Conservation (phyloP, 2,797 vertebrate genomes). For the Pseudocheirus occidentalis region DNA sequence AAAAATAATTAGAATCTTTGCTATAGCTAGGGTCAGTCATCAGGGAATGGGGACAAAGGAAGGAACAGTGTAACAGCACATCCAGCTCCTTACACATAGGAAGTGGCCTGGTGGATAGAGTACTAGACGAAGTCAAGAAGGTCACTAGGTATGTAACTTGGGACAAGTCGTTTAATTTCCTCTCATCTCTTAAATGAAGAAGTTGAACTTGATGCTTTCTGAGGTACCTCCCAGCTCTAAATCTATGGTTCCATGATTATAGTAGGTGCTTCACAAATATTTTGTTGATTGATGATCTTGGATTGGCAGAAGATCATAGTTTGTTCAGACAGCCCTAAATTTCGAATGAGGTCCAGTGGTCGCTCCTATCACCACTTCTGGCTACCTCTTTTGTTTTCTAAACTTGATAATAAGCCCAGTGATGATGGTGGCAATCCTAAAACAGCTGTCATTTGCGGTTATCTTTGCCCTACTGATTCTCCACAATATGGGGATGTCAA, state of each 20-base stretch:
- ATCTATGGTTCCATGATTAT: background rate
- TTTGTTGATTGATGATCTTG: background rate
- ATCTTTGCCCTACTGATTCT: background rate
- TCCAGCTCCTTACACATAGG: background rate
- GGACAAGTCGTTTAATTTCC: background rate
- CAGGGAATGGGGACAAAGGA: background rate
- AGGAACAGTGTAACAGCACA: background rate
- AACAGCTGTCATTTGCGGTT: background rate
- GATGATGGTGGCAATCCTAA: background rate
- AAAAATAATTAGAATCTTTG: background rate
- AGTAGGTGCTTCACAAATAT: background rate
- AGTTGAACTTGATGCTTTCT: background rate
- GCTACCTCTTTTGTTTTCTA: background rate
- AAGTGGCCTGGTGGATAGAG: background rate
- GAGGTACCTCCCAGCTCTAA: background rate
- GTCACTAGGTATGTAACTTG: background rate
- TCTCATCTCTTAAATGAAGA: background rate
- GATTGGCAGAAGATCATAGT: background rate
- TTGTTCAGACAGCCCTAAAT: background rate
- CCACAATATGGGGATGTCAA: background rate
- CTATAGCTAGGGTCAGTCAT: background rate
- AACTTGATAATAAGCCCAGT: background rate
- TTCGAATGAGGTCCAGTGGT: background rate
- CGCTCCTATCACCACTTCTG: background rate
- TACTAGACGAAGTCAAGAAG: background rate